Conservation (phyloP, 2,113 vertebrate species). For the Emydura subglobosa region DNA sequence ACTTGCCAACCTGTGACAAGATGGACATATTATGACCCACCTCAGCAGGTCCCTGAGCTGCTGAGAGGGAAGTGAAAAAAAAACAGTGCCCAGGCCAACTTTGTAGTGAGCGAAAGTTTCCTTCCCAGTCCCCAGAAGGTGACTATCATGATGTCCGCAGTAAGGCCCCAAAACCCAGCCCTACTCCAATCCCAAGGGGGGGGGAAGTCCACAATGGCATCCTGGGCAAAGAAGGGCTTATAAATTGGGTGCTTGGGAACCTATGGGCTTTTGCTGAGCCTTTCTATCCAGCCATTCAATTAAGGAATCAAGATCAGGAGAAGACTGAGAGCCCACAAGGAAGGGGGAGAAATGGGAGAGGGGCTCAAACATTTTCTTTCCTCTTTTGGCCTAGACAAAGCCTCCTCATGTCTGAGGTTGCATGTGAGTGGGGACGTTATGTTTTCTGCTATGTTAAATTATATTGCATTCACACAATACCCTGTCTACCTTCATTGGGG, state of each 20-base stretch:
- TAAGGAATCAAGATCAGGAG: not conserved
- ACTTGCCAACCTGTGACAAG: not conserved
- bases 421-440: not conserved
- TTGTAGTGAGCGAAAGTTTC: not conserved
- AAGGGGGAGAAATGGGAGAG: not conserved
- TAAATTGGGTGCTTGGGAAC: not conserved
- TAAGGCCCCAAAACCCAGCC: not conserved
- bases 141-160: not conserved
- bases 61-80: not conserved
- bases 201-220: not conserved
- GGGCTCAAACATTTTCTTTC: accelerated
- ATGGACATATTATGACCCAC: not conserved
- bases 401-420: not conserved
- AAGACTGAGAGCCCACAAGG: not conserved
- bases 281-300: not conserved
- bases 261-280: not conserved
- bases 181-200: not conserved
- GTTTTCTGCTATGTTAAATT: not conserved
- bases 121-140: not conserved
- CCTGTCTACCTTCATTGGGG: not conserved
- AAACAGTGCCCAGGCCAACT: not conserved
- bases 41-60: not conserved
- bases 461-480: not conserved
- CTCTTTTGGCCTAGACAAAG: not conserved
- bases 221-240: not conserved